phyloP scores from a whole-genome alignment of 2,888 invertebrate species.

The Fissipunctia ypsillon region DNA sequence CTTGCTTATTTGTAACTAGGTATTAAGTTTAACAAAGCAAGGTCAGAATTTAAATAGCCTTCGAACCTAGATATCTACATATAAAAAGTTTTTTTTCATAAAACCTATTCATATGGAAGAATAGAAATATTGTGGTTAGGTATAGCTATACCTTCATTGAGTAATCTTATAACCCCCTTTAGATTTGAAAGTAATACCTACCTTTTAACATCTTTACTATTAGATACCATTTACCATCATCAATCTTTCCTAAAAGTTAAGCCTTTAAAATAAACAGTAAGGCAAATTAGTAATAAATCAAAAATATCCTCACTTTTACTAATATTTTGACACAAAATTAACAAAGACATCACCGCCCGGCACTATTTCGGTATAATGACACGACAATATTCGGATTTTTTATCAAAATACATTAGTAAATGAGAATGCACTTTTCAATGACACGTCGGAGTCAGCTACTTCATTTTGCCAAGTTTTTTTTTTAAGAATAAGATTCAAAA shows the following conservation, averaged over 20 bases:
- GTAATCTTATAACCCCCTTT: background rate
- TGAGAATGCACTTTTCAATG: slow-evolving; percentile 68
- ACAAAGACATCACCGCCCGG: slow-evolving; percentile 70
- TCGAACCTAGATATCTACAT: background rate
- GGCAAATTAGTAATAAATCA: slow-evolving; percentile 49
- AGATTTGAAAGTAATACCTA: background rate
- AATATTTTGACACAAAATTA: slow-evolving; percentile 63
- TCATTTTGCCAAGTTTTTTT: slow-evolving; percentile 54
- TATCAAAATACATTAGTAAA: slow-evolving; percentile 69
- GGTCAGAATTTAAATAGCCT: background rate
- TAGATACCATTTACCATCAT: slow-evolving; percentile 16
- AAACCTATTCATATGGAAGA: background rate
- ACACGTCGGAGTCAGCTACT: slow-evolving; percentile 65
- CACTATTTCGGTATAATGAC: slow-evolving; percentile 63
- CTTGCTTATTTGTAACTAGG: no score
- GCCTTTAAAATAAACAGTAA: slow-evolving; percentile 37
- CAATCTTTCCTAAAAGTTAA: slow-evolving; percentile 31
- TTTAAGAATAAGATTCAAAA: slow-evolving; percentile 1
- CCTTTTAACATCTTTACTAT: background rate
- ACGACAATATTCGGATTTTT: slow-evolving; percentile 65
- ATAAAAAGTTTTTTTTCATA: background rate
- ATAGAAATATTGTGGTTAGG: background rate
- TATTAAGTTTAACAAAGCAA: background rate
- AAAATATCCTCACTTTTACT: slow-evolving; percentile 25
- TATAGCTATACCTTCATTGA: background rate